These are phyloP conservation scores for Cotesia vestalis DNA, from an alignment of 1,140 invertebrate species.

Conservation along the genomic window DNA sequence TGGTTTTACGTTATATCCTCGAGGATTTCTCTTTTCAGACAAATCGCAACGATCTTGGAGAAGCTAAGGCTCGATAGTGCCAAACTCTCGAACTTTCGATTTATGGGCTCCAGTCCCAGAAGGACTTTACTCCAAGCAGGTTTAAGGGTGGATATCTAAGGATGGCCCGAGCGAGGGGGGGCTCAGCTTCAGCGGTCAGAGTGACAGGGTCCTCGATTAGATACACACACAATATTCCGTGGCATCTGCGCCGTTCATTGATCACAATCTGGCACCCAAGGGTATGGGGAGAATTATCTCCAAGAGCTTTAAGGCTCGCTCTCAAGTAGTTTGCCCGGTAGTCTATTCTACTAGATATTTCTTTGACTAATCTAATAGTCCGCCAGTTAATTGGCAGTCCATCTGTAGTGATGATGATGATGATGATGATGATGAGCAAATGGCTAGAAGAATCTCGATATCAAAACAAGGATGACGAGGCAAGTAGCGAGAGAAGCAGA, in stretches of 20 bases:
- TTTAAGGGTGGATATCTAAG: conserved; percentile 7
- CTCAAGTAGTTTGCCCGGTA: too few relatives aligned
- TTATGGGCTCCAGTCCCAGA: conserved; percentile 41
- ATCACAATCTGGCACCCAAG: conserved; percentile 32
- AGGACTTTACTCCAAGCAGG: conserved; percentile 32
- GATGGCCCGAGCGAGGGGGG: conserved; percentile 27
- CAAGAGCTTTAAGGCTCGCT: too few relatives aligned
- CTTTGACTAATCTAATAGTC: too few relatives aligned
- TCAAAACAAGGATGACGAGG: background rate
- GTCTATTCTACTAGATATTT: too few relatives aligned
- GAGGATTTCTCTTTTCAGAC: conserved; percentile 24
- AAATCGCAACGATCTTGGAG: conserved; percentile 30
- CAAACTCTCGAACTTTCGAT: conserved; percentile 41
- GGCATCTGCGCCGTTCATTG: conserved; percentile 46
- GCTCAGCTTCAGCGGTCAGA: conserved; percentile 40
- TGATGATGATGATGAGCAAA: too few relatives aligned
- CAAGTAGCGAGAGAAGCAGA: background rate
- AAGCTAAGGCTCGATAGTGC: conserved; percentile 25
- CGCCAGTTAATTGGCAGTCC: too few relatives aligned
- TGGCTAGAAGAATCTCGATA: too few relatives aligned
- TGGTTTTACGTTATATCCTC: conserved; percentile 16
- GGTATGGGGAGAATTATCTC: too few relatives aligned
- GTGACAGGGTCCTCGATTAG: conserved; percentile 46
- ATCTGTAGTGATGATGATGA: too few relatives aligned
- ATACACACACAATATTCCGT: conserved; percentile 44